Conservation (phyloP, 2,888 invertebrate species). For the Pollenia amentaria region DNA sequence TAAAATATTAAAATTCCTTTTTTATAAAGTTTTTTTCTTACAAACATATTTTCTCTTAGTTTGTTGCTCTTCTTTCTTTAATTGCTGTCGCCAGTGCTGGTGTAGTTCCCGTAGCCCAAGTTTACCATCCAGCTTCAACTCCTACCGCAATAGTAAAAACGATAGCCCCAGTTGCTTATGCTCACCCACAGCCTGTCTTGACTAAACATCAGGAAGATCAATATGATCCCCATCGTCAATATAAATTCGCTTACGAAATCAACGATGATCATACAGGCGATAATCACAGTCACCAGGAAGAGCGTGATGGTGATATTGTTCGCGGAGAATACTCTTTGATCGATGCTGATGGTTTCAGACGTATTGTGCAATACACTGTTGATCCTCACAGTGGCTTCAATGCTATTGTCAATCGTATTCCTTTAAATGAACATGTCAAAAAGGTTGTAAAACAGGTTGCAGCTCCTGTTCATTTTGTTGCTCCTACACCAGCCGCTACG, state of each 20-base stretch:
- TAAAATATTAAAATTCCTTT: background rate
- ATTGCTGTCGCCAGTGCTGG: slow-evolving; percentile 80
- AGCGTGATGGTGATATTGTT: slow-evolving; percentile 82
- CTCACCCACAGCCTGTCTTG: slow-evolving; percentile 77
- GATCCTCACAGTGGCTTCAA: slow-evolving; percentile 77
- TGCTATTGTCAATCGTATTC: slow-evolving; percentile 77
- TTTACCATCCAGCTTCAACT: slow-evolving; percentile 33
- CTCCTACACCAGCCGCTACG: slow-evolving; percentile 56
- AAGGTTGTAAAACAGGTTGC: slow-evolving; percentile 75
- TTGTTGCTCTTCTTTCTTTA: slow-evolving; percentile 78
- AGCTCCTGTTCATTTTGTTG: slow-evolving; percentile 75
- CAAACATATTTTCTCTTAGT: slow-evolving; percentile 73
- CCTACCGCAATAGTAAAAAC: slow-evolving; percentile 27
- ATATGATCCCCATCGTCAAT: slow-evolving; percentile 81
- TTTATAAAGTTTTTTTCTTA: background rate
- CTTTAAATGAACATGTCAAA: slow-evolving; percentile 56
- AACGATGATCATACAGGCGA: slow-evolving; percentile 81
- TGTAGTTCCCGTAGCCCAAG: slow-evolving; percentile 74
- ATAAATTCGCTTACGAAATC: slow-evolving; percentile 81
- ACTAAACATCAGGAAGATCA: slow-evolving; percentile 79
- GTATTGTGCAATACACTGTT: slow-evolving; percentile 77
- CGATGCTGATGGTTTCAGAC: slow-evolving; percentile 81
- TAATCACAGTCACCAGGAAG: slow-evolving; percentile 82
- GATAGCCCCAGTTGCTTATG: slow-evolving; percentile 60
- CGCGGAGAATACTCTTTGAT: slow-evolving; percentile 82